Base-by-base conservation (phyloP, 2,888 invertebrate species). In the Petrolisthes cinctipes region DNA sequence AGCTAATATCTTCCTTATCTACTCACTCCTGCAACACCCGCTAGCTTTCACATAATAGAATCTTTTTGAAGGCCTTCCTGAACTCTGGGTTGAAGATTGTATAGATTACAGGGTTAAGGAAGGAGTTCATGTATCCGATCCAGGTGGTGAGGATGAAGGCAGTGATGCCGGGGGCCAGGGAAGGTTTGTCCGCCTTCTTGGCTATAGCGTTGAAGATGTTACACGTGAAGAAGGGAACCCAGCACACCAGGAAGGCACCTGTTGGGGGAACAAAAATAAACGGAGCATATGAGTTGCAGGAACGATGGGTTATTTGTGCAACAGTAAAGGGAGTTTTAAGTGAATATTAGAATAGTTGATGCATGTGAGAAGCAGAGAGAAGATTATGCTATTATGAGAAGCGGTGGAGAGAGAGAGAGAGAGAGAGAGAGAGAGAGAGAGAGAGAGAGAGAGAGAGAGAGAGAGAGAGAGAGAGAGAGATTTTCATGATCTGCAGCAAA, bases 201-300 rank as follows among this genome's bases (percentile, higher is more conserved):
- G 99, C 99, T 93, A 99, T 95, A 11, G 99, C 99, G 92, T 98
- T 98, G 94, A 98, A 95, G 91, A 99, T 97, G 93, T 98, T 98
- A 94, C 98, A 98, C 2, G 98, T 97, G 95, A 99, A 99, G 94
- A 99, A 99, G 68, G 99, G 99, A 90, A 98, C 96, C 99, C 99
- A 99, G 94, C 99, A 99, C 92, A 98, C 95, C 75, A 99, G 95
- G 93, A 99, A 99, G 4, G 99, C 98, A 92, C 98, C 99, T 99
- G 94, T n/a, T 94, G 94, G 91, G 91, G 92, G 91, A 37, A 37
- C n/a, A 57, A 80, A 54, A 37, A 37, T 37, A 37, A 37, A 37
- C 1, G 37, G 37, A 37, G 37, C 0, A 37, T 37, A 37, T 37
- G 37, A 37, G 37, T 37, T 37, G 2, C 37, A 37, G 37, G 37